These are phyloP conservation scores for Hemiprocne comata DNA, from an alignment of 2,113 vertebrate species.

Conservation along the genomic window DNA sequence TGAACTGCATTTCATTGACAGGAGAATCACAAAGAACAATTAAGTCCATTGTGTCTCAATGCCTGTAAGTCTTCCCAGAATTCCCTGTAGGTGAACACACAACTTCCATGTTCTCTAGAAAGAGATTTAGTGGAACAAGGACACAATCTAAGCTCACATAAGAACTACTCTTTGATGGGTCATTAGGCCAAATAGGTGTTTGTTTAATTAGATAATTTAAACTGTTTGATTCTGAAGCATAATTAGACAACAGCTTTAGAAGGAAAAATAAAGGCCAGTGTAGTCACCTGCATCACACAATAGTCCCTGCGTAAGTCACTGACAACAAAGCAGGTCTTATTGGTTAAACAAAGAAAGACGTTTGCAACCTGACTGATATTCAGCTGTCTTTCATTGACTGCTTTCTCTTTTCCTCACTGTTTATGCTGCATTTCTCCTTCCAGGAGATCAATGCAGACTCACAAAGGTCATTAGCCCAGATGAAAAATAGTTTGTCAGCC, in stretches of 20 bases:
- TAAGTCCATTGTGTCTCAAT: not conserved
- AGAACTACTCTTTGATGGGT: not conserved
- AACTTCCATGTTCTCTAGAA: not conserved
- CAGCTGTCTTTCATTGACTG: not conserved
- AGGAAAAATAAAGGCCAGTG: not conserved
- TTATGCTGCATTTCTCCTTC: not conserved
- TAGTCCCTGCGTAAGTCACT: not conserved
- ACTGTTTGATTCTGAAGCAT: not conserved
- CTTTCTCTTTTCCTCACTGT: not conserved
- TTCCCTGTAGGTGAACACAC: not conserved
- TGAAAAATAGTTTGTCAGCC: slow-evolving; percentile 42
- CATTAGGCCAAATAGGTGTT: not conserved
- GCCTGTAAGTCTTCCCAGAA: not conserved
- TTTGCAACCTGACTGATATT: not conserved
- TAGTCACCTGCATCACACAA: not conserved
- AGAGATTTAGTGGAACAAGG: not conserved
- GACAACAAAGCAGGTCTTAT: not conserved
- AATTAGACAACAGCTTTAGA: not conserved
- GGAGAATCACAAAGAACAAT: not conserved
- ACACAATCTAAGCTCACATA: not conserved
- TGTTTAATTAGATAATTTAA: not conserved
- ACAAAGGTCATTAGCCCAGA: slow-evolving; percentile 6
- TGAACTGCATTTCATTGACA: not conserved
- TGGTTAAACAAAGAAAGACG: not conserved
- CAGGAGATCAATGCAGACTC: not conserved